These are phyloP conservation scores for Harlomillsia oculata DNA, from an alignment of 1,140 invertebrate species.

Conservation along the genomic window DNA sequence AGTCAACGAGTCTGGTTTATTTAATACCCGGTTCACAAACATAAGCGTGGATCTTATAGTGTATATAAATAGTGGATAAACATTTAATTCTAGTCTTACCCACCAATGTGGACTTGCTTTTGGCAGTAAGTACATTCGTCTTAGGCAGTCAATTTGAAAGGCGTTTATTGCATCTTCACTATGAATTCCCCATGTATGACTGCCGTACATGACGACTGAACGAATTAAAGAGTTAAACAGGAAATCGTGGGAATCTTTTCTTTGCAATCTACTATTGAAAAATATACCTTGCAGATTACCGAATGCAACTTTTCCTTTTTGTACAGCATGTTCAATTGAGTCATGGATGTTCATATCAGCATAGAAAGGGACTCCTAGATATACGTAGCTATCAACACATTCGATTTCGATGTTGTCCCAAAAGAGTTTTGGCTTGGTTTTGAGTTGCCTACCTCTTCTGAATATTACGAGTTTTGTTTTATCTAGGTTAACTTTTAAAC, in stretches of 20 bases:
- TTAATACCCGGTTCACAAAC: too few relatives aligned
- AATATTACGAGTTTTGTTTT: constrained; percentile 19
- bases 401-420: constrained; percentile 7
- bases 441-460: not conserved
- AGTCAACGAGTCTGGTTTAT: too few relatives aligned
- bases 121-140: too few relatives aligned
- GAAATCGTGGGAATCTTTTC: not conserved
- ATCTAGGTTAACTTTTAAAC: constrained; percentile 4
- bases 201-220: too few relatives aligned
- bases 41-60: too few relatives aligned
- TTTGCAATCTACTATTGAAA: not conserved
- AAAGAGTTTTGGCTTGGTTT: not conserved
- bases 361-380: constrained; percentile 17
- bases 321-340: not conserved
- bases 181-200: too few relatives aligned
- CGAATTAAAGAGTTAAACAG: constrained; percentile 4
- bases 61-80: too few relatives aligned
- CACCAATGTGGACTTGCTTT: too few relatives aligned
- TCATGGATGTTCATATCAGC: not conserved
- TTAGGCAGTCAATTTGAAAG: too few relatives aligned
- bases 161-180: too few relatives aligned
- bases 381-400: constrained; percentile 3
- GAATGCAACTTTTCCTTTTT: constrained; percentile 10
- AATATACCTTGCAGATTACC: not conserved
- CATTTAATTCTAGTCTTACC: too few relatives aligned